Evolutionary conservation across 1,140 invertebrate species (phyloP).

Genomic region (Brachionus rubens): DNA sequence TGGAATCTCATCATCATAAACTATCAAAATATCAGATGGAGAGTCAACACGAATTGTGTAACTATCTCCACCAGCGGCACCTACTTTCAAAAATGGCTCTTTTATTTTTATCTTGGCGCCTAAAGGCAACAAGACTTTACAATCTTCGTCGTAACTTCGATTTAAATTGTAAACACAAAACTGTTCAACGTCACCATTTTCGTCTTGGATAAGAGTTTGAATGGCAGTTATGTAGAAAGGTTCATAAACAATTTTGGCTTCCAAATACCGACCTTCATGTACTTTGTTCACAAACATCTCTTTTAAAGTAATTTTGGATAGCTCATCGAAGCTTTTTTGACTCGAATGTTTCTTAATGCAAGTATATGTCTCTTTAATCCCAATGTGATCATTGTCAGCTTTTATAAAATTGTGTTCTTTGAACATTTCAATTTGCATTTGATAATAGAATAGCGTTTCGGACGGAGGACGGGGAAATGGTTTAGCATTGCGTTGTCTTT

Average conservation of each 20-base stretch:
- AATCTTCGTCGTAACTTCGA: background rate
- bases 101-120: background rate
- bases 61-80: background rate
- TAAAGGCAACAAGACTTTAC: background rate
- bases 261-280: constrained; percentile 22
- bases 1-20: background rate
- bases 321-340: background rate
- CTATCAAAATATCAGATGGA: background rate
- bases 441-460: background rate
- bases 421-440: background rate
- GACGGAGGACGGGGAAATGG: constrained; percentile 5
- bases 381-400: background rate
- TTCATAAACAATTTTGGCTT: background rate
- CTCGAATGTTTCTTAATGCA: constrained; percentile 13
- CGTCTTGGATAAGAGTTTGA: constrained; percentile 19
- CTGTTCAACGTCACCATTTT: constrained; percentile 5
- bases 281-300: constrained; percentile 41
- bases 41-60: background rate
- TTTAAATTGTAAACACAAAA: constrained; percentile 27
- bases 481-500: constrained; percentile 3
- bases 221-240: background rate
- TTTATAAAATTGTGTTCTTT: background rate
- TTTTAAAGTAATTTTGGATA: background rate
- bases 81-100: constrained; percentile 31
- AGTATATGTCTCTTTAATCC: constrained; percentile 1